Evolutionary conservation across 2,113 vertebrate genomes (phyloP).

Genomic region (Odontophorus gujanensis): DNA sequence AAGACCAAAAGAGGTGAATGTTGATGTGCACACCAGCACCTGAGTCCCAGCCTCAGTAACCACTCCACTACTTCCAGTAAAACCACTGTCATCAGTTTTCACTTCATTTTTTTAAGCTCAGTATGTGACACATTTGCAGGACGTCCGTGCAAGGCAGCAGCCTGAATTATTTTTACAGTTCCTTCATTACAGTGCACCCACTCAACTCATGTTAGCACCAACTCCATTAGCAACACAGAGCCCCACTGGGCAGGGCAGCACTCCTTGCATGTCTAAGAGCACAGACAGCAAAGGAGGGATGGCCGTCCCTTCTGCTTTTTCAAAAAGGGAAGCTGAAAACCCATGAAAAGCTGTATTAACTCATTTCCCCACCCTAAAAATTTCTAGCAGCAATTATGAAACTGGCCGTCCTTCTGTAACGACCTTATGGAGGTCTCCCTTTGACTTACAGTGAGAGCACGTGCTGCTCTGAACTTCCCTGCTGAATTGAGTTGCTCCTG

Average conservation of each 20-base stretch:
- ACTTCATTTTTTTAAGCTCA: accelerated
- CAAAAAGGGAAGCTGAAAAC: conserved; percentile 5
- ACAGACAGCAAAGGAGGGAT: background rate
- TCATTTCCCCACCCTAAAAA: background rate
- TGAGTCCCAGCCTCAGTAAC: accelerated
- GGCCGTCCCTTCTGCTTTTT: background rate
- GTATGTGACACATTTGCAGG: background rate
- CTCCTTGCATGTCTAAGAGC: background rate
- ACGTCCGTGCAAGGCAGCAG: background rate
- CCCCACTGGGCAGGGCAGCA: background rate
- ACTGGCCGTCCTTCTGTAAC: accelerated
- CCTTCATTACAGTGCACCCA: accelerated
- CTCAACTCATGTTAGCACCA: background rate
- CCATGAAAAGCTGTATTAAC: background rate
- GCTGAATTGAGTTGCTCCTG: background rate
- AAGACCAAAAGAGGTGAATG: background rate
- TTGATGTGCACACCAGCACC: accelerated
- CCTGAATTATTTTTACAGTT: background rate
- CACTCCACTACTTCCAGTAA: background rate
- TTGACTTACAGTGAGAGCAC: background rate
- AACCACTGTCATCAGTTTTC: background rate
- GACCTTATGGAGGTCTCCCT: background rate
- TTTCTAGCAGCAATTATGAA: accelerated
- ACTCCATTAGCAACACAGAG: accelerated
- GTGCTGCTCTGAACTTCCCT: background rate